These are phyloP conservation scores for Characodon lateralis DNA, from an alignment of 2,797 vertebrate genomes.

Conservation along the genomic window DNA sequence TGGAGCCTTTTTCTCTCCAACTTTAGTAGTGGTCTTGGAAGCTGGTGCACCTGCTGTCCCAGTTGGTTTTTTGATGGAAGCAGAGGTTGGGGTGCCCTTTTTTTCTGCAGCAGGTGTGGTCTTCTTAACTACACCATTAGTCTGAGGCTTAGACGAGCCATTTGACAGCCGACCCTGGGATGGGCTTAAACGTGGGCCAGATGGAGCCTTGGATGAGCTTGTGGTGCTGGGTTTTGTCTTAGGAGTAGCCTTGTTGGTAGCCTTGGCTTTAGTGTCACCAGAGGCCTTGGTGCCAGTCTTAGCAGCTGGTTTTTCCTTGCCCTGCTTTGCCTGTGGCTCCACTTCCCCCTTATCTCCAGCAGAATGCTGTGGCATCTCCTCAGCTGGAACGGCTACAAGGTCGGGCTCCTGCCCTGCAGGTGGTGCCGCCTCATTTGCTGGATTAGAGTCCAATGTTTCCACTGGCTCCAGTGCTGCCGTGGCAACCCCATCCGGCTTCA, in stretches of 20 bases:
- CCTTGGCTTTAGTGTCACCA: constrained; percentile 77
- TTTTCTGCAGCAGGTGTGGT: constrained; percentile 59
- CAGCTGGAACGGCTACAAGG: constrained; percentile 56
- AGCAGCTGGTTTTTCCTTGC: constrained; percentile 56
- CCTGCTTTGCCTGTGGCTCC: constrained; percentile 49
- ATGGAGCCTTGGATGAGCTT: constrained; percentile 53
- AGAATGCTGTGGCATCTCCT: constrained; percentile 44
- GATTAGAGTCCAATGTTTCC: constrained; percentile 77
- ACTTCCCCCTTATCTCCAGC: constrained; percentile 44
- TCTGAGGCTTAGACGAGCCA: constrained; percentile 75
- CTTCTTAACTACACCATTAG: constrained; percentile 78
- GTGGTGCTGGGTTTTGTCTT: constrained; percentile 74
- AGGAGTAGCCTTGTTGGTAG: constrained; percentile 63
- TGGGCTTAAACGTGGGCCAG: constrained; percentile 62
- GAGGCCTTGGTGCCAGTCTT: constrained; percentile 69
- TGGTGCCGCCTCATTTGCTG: constrained; percentile 63
- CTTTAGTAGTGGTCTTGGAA: constrained; percentile 62
- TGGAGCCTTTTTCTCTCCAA: constrained; percentile 74
- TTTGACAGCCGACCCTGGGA: constrained; percentile 75
- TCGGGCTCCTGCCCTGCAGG: constrained; percentile 62
- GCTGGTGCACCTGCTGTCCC: constrained; percentile 16
- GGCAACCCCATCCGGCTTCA: constrained; percentile 86
- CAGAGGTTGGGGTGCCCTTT: constrained; percentile 59
- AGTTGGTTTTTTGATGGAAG: constrained; percentile 67
- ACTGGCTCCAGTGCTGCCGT: constrained; percentile 78